phyloP scores from a whole-genome alignment of 2,113 vertebrate genomes.

The Theristicus caerulescens region DNA sequence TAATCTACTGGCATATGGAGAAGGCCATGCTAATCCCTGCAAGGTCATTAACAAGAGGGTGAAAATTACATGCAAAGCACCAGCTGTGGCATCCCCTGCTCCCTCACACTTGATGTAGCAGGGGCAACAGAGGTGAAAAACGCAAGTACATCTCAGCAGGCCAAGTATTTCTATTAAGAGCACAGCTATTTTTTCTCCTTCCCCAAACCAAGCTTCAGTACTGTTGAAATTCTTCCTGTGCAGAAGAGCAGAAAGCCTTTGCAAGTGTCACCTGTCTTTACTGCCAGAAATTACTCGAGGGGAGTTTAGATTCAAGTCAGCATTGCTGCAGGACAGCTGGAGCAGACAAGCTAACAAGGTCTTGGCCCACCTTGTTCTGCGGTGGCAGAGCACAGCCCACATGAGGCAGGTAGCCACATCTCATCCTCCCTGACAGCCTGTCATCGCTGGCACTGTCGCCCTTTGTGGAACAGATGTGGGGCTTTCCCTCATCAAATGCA shows the following conservation, averaged over 20 bases:
- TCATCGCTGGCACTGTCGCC: accelerated
- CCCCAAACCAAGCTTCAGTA: not conserved
- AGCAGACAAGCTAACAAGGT: not conserved
- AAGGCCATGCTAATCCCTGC: constrained; percentile 72
- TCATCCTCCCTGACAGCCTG: not conserved
- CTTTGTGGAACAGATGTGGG: not conserved
- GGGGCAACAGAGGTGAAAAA: constrained; percentile 56
- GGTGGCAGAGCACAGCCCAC: no score
- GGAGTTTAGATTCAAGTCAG: not conserved
- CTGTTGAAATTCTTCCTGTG: not conserved
- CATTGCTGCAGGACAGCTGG: not conserved
- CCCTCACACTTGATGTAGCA: constrained; percentile 44
- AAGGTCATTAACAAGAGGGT: constrained; percentile 75
- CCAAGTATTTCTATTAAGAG: not conserved
- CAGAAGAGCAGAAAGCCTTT: not conserved
- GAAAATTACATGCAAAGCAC: constrained; percentile 69
- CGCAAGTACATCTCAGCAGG: not conserved
- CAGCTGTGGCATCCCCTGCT: constrained; percentile 67
- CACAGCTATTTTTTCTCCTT: not conserved
- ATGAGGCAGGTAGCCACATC: not conserved
- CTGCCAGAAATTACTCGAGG: accelerated
- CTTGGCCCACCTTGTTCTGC: no score
- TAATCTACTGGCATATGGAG: constrained; percentile 76
- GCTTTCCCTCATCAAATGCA: not conserved
- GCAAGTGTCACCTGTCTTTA: not conserved